Conservation (phyloP, 1,140 invertebrate genomes). For the Coelopa frigida region DNA sequence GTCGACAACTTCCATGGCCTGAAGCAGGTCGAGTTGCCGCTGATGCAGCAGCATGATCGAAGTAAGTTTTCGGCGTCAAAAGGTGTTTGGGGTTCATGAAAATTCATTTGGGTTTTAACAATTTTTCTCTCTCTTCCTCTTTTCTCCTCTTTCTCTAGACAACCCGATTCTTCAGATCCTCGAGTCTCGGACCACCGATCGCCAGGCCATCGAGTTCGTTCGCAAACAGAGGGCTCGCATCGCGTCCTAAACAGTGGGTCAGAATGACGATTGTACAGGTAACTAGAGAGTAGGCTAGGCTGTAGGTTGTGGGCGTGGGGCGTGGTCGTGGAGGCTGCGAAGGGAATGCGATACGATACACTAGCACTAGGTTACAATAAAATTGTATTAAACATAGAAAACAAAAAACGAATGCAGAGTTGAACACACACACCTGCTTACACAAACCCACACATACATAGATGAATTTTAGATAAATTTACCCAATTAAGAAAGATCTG, state of each 20-base stretch:
- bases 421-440: too few species aligned
- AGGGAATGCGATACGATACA: too few species aligned
- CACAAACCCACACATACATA: too few species aligned
- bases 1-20: slow-evolving; percentile 70
- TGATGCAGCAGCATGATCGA: slow-evolving; percentile 84
- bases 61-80: slow-evolving; percentile 52
- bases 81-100: neutral
- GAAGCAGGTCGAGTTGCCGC: slow-evolving; percentile 72
- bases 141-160: slow-evolving; percentile 48
- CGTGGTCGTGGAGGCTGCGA: too few species aligned
- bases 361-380: too few species aligned
- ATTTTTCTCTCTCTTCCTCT: neutral
- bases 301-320: too few species aligned
- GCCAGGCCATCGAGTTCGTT: slow-evolving; percentile 80
- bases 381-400: too few species aligned
- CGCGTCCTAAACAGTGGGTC: slow-evolving; percentile 44
- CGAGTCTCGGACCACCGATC: slow-evolving; percentile 74
- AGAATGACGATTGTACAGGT: too few species aligned
- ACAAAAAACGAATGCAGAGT: too few species aligned
- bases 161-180: slow-evolving; percentile 79
- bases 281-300: too few species aligned
- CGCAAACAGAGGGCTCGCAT: slow-evolving; percentile 63
- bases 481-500: too few species aligned
- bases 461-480: too few species aligned
- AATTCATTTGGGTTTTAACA: slow-evolving; percentile 35